Percentiles rank a stretch among this genome's conserved stretches.
Conservation (phyloP, 2,888 invertebrate species). For the Mesoligia furuncula region DNA sequence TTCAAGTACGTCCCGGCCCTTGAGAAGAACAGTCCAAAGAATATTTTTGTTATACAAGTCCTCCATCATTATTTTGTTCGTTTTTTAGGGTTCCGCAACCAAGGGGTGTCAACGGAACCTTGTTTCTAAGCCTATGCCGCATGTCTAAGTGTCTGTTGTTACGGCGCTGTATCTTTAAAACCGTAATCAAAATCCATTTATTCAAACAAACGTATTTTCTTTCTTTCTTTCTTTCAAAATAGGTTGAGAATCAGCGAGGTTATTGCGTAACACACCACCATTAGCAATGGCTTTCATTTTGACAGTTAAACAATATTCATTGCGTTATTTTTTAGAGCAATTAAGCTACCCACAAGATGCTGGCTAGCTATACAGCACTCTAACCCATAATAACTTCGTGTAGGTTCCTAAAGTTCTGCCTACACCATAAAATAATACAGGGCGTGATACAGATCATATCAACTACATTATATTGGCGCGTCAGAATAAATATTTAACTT, state of each 20-base stretch:
- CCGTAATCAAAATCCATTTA: no score
- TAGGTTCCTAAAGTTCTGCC: slow-evolving; percentile 14
- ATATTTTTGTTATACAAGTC: slow-evolving; percentile 37
- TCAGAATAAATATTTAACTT: slow-evolving; percentile 57
- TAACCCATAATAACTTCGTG: neutral
- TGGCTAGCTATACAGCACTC: neutral
- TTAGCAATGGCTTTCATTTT: no score
- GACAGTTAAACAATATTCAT: no score
- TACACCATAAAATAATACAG: slow-evolving; percentile 11
- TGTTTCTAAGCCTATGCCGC: no score
- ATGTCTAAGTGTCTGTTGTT: neutral
- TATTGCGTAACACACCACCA: no score
- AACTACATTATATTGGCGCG: slow-evolving; percentile 42
- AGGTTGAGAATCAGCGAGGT: no score
- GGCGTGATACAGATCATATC: slow-evolving; percentile 56
- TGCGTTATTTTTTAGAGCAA: no score
- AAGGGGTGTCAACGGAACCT: neutral
- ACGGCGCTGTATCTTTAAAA: no score
- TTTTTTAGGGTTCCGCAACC: slow-evolving; percentile 25
- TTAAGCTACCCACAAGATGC: no score
- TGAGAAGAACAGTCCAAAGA: slow-evolving; percentile 26
- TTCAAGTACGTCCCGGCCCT: slow-evolving; percentile 48
- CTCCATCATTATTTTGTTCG: slow-evolving; percentile 52
- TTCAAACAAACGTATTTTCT: no score
- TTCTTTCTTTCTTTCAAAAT: no score